Conservation (phyloP, 2,888 invertebrate genomes). For the Atethmia centrago region DNA sequence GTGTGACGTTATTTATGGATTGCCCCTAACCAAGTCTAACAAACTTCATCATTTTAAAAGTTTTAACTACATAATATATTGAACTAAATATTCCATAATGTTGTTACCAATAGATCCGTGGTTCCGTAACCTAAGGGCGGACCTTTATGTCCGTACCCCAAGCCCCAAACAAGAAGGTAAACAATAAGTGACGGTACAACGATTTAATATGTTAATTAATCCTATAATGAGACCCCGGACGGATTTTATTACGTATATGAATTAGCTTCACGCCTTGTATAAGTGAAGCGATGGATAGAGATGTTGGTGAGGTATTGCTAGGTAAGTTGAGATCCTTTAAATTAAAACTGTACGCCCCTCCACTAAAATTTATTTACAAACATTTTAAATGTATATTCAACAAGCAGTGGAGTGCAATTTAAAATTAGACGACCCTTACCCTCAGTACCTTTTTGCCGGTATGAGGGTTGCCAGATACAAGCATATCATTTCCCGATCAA, state of each 20-base stretch:
- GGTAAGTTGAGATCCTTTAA: too few relatives aligned
- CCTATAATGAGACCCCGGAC: constrained; percentile 40
- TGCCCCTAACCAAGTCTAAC: not conserved
- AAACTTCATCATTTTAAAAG: not conserved
- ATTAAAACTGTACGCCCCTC: too few relatives aligned
- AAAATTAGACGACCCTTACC: too few relatives aligned
- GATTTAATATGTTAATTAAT: constrained; percentile 54
- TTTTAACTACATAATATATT: not conserved
- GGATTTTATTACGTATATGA: constrained; percentile 45
- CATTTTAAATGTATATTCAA: too few relatives aligned
- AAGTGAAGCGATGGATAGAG: not conserved
- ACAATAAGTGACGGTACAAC: constrained; percentile 41
- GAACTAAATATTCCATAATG: constrained; percentile 17
- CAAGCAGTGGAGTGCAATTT: too few relatives aligned
- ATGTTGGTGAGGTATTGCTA: not conserved
- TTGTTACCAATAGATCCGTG: constrained; percentile 5
- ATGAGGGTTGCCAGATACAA: too few relatives aligned
- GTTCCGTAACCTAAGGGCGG: constrained; percentile 17
- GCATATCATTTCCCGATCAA: too few relatives aligned
- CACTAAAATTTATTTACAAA: too few relatives aligned
- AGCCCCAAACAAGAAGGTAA: constrained; percentile 22
- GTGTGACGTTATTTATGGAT: not conserved
- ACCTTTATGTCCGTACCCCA: constrained; percentile 16
- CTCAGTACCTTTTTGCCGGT: too few relatives aligned
- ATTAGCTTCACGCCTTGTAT: constrained; percentile 22